Evolutionary conservation across 2,113 vertebrate genomes (phyloP), one percentile per base, ranked within the genome.

Genomic region (Falcunculus frontatus): DNA sequence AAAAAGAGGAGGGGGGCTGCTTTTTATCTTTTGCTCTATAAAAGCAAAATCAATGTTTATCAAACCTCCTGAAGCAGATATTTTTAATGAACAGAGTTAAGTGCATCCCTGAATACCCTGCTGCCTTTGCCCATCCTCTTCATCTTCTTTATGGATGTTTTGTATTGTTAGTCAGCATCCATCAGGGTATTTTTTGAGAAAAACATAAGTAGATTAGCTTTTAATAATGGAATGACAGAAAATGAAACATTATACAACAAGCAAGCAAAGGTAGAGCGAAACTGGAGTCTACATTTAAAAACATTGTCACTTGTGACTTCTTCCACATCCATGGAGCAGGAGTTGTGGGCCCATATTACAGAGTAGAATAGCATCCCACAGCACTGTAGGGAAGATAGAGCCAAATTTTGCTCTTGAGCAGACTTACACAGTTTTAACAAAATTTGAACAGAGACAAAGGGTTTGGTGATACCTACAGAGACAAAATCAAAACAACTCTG

Each of bases 1-100:
- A 78, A 91, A 94, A 84, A 64, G 65, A 83, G 84, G 62, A 72
- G 46, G 33, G 44, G 89, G 68, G 29, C 86, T 90, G 76, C 29
- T 78, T 87, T 92, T 90, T 84, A 87, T 70, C 72, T 84, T 59
- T 67, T 84, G 35, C 52, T 89, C 15, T 78, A 56, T n/a, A 78
- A 0, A 1, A 82, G 56, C 22, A 87, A 95, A 92, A 89, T 95
- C 70, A 44, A 44, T 57, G 53, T 47, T 96, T 94, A 95, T 97
- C 89, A 83, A 90, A 93, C 94, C 88, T 89, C 59, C 57, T 84
- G 67, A 95, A 97, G 79, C 44, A 89, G 57, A 83, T 91, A n/a
- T 87, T 96, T 94, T 89, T 91, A 75, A 95, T 62, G 50, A 91
- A 69, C 37, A 80, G 76, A 1, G 0, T 44, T 80, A 96, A 94